A percentile compares a stretch with the other conserved stretches of the same genome.
phyloP scores from a whole-genome alignment of 2,113 vertebrate genomes.

The Hypocryptadius cinnamomeus region DNA sequence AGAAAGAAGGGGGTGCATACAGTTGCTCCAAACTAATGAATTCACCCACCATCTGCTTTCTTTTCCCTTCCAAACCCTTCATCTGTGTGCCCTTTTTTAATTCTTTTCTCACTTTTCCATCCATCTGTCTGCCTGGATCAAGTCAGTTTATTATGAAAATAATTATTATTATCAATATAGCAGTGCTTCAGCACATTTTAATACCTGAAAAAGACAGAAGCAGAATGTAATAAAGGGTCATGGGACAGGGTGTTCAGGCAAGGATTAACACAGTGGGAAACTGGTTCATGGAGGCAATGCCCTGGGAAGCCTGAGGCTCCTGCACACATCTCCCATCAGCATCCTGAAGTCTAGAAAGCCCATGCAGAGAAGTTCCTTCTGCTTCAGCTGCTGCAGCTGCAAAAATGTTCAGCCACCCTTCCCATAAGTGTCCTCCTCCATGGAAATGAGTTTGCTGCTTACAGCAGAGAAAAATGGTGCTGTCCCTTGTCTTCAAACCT shows the following conservation, averaged over 20 bases:
- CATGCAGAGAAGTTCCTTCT: neutral
- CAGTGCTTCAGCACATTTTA: neutral
- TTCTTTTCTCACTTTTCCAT: conserved; percentile 4
- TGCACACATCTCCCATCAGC: neutral
- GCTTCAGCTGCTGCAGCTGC: neutral
- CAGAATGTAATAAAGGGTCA: neutral
- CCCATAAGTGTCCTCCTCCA: neutral
- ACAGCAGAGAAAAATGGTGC: rapidly evolving
- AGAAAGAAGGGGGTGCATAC: neutral
- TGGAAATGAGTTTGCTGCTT: neutral
- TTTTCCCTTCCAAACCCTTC: conserved; percentile 16
- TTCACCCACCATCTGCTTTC: conserved; percentile 21
- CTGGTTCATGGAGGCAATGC: neutral
- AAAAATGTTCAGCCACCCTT: neutral
- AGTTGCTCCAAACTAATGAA: neutral
- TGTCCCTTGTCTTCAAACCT: neutral
- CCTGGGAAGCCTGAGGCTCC: neutral
- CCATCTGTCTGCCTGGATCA: conserved; percentile 32
- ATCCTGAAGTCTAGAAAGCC: neutral
- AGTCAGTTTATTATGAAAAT: neutral
- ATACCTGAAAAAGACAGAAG: neutral
- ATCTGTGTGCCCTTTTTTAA: conserved; percentile 2
- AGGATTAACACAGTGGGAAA: neutral
- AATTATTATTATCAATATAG: neutral
- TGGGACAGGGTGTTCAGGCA: neutral